Evolutionary conservation across 2,888 invertebrate genomes (phyloP), one percentile per base, ranked within the genome.

Genomic region (Tribolium freemani): DNA sequence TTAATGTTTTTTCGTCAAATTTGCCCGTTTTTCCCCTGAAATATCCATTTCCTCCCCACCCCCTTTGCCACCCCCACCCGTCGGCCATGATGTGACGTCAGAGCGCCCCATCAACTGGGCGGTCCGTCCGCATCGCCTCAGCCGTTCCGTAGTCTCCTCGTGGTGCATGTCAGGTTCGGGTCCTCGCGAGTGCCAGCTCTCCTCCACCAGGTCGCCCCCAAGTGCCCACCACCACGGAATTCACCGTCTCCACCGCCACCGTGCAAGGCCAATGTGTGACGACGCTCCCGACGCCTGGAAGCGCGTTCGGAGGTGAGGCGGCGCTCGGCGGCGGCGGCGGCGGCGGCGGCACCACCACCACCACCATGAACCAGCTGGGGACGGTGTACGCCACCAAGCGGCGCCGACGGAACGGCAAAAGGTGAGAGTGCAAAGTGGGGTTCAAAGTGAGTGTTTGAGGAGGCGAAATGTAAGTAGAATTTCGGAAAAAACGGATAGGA

Each of bases 311-410:
- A 80, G 84, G 84, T 85, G 85, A 83, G 74, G 76, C 79, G 77
- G 82, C 81, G 80, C 75, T 82, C 75, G 78, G 82, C 78, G 79
- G 80, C 73, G 78, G 76, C 70, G 79, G 79, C 71, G 82, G 82
- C 79, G 83, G 82, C 79, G 80, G 81, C 77, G 79, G 79, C 81
- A 76, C 77, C 84, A 78, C 83, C 76, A 70, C 77, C 75, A 66
- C 76, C 78, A 78, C 78, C 83, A 93, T 94, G 92, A 96, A 95
- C 89, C 96, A 96, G 87, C 92, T 97, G 84, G 96, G 96, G 80
- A 98, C 97, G 83, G 98, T 98, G 84, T 98, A 98, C 88, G 98
- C 98, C 82, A 98, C 98, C 82, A 98, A 98, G 89, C 89, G 98
- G 85, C 91, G 98, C 85, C 90, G 98, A 83, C 91, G 98, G 86